Evolutionary conservation across 2,797 vertebrate genomes (phyloP), one percentile per base, ranked within the genome.

Genomic region (Epinephelus coioides): DNA sequence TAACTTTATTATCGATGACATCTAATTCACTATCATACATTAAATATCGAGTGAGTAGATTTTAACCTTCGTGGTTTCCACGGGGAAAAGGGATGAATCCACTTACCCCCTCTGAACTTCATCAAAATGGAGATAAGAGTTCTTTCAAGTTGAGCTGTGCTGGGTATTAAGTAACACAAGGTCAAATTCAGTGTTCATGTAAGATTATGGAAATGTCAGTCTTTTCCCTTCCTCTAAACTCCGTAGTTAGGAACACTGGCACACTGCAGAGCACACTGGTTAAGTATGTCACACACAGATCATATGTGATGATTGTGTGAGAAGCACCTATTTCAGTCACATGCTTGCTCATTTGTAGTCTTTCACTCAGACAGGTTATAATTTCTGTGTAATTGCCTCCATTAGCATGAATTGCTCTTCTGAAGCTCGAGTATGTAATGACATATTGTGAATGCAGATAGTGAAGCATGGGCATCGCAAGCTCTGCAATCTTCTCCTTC

Each of bases 191-290:
- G 88, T 80, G 73, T 88, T 90, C 88, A 82, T 91, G 88, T 89
- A 84, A 90, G 91, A 93, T 94, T 94, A 94, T 93, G 91, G 90
- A 93, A 94, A 94, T 94, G 90, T 88, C 92, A 83, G 84, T 89
- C 86, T 79, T 73, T 77, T 81, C 76, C 68, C 57, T 73, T 47
- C 73, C 70, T 84, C 82, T 88, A 70, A 73, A 63, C 79, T 76
- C 76, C 23, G 62, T 49, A 53, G 84, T 83, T 63, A 73, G 85
- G 84, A 85, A 61, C 81, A 51, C 54, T 59, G 84, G 78, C 84
- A 65, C 47, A 6, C 40, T 43, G 40, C n/a, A 53, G 59, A 83
- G 71, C 76, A 30, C 63, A 17, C 79, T 86, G 79, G 83, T 86
- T 75, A 85, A 90, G 81, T 67, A 56, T 82, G 83, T 83, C 69